Evolutionary conservation across 2,797 vertebrate genomes (phyloP).

Genomic region (Valencia hispanica): DNA sequence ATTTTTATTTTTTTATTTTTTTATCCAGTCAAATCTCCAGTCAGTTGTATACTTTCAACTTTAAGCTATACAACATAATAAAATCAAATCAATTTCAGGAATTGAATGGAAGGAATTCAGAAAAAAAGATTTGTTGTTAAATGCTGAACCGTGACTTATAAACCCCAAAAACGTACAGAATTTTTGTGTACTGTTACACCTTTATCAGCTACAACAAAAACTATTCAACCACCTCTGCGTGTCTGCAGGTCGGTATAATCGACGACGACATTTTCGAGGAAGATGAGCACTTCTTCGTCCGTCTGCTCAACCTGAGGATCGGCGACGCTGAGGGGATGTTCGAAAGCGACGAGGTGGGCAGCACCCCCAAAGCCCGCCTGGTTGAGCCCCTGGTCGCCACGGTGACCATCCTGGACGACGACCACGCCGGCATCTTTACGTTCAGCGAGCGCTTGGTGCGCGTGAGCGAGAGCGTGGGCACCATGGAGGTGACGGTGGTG

Average conservation of each 20-base stretch:
- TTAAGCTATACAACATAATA: no score
- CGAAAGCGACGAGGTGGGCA: conserved; percentile 84
- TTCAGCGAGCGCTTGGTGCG: conserved; percentile 87
- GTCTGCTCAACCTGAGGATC: conserved; percentile 89
- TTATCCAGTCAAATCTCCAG: no score
- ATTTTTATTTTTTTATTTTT: no score
- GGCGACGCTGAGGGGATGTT: conserved; percentile 93
- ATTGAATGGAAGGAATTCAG: no score
- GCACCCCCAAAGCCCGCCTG: conserved; percentile 84
- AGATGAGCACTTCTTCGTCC: conserved; percentile 91
- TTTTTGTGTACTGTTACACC: no score
- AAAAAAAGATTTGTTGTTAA: no score
- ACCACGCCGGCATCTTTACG: conserved; percentile 96
- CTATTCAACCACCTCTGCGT: not conserved
- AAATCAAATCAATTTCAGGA: no score
- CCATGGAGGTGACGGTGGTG: conserved; percentile 90
- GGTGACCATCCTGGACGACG: conserved; percentile 95
- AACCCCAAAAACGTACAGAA: no score
- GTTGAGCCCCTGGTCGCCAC: conserved; percentile 89
- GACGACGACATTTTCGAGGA: conserved; percentile 97
- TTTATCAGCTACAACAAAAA: no score
- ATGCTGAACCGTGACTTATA: no score
- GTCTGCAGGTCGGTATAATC: conserved; percentile 87
- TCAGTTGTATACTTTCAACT: no score
- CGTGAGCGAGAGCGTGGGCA: conserved; percentile 93